Conservation (phyloP, 2,113 vertebrate species). For the Lepus europaeus region DNA sequence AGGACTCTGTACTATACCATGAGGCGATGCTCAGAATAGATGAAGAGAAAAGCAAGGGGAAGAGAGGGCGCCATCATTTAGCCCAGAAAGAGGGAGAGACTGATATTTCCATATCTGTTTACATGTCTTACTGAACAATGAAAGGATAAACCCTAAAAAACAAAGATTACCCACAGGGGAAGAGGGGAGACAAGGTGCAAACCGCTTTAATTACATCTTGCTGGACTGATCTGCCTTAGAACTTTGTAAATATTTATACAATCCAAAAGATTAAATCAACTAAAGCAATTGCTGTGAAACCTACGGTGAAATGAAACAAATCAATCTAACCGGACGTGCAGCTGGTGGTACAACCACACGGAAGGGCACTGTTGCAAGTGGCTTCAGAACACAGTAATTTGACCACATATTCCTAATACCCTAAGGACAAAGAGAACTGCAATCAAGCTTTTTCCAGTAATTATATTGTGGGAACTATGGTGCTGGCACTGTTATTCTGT, state of each 20-base stretch:
- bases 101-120: background rate
- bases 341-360: background rate
- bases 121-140: background rate
- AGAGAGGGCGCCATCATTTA: background rate
- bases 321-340: background rate
- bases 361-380: background rate
- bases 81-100: background rate
- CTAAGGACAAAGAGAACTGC: background rate
- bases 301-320: slow-evolving; percentile 10
- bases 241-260: background rate
- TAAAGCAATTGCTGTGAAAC: background rate
- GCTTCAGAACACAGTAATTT: background rate
- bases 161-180: background rate
- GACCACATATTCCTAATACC: background rate
- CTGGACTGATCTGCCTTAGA: background rate
- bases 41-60: background rate
- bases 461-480: background rate
- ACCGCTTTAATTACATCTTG: background rate
- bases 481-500: background rate
- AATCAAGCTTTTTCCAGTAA: background rate
- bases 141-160: slow-evolving; percentile 15
- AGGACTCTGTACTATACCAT: background rate
- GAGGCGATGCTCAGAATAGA: background rate
- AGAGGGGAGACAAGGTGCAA: background rate
- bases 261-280: background rate